A percentile compares a stretch with the other conserved stretches of the same genome.
Evolutionary conservation across 1,140 invertebrate species (phyloP).

Genomic region (Aricia agestis): DNA sequence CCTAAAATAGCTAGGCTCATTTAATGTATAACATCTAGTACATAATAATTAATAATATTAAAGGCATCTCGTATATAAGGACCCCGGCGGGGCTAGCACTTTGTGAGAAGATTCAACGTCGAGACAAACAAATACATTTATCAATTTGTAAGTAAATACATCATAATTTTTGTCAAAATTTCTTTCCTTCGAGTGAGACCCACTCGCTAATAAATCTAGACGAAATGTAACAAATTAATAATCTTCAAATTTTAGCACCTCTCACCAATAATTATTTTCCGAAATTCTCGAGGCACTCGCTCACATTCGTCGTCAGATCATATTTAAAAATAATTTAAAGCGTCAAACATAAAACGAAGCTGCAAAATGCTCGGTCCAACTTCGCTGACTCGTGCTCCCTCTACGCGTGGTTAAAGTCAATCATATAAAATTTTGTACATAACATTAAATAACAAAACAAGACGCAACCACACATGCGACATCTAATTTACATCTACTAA

Average conservation of each 20-base stretch:
- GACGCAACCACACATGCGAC: neutral
- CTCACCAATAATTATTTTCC: too few relatives aligned
- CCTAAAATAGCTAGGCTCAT: neutral
- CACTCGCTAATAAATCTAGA: neutral
- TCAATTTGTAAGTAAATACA: neutral
- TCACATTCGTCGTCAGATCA: too few relatives aligned
- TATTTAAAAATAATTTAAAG: neutral
- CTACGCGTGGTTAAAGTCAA: neutral
- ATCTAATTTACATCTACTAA: neutral
- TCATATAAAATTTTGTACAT: neutral
- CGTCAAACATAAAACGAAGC: neutral
- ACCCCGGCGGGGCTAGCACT: constrained; percentile 46
- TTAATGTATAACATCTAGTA: neutral
- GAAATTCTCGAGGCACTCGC: too few relatives aligned
- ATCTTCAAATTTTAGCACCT: constrained; percentile 20
- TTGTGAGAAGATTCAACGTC: constrained; percentile 37
- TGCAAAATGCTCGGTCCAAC: neutral
- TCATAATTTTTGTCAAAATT: neutral
- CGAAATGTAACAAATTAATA: neutral
- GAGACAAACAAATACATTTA: neutral
- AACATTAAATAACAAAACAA: constrained; percentile 10
- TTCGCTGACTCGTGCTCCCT: neutral
- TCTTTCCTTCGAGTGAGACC: neutral
- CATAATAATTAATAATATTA: neutral
- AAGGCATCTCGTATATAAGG: constrained; percentile 37